Conservation (phyloP, 1,140 invertebrate species). For the Trissolcus basalis region DNA sequence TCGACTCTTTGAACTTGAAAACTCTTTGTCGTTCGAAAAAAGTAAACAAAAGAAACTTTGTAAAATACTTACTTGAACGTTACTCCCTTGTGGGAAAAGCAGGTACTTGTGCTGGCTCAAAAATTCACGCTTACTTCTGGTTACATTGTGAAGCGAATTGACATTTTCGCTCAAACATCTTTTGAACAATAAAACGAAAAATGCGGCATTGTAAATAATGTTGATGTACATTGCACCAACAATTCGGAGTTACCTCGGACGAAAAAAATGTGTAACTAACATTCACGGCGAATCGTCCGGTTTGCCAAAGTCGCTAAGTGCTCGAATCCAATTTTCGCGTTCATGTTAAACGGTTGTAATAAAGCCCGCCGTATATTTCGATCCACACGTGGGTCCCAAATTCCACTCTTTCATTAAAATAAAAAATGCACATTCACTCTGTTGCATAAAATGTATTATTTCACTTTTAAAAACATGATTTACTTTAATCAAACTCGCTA, state of each 20-base stretch:
- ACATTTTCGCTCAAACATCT: constrained; percentile 17
- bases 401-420: no score
- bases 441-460: no score
- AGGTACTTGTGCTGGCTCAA: constrained; percentile 64
- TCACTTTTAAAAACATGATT: no score
- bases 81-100: constrained; percentile 73
- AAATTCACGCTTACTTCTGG: constrained; percentile 58
- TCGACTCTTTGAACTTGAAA: no score
- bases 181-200: constrained; percentile 24
- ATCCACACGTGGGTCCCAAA: no score
- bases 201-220: constrained; percentile 9
- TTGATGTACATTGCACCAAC: constrained; percentile 35
- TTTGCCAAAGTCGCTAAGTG: constrained; percentile 29
- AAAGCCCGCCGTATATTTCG: constrained; percentile 11
- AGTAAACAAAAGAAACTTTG: no score
- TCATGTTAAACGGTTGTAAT: constrained; percentile 35
- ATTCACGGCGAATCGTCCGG: constrained; percentile 7
- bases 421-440: no score
- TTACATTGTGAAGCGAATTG: constrained; percentile 15
- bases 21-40: no score
- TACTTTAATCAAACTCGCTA: no score
- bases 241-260: neutral
- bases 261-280: constrained; percentile 18
- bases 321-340: constrained; percentile 28
- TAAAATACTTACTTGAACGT: constrained; percentile 74